These are phyloP conservation scores for Palythoa caribaeorum DNA, from an alignment of 92 coral and sea anemone species.

Conservation along the genomic window DNA sequence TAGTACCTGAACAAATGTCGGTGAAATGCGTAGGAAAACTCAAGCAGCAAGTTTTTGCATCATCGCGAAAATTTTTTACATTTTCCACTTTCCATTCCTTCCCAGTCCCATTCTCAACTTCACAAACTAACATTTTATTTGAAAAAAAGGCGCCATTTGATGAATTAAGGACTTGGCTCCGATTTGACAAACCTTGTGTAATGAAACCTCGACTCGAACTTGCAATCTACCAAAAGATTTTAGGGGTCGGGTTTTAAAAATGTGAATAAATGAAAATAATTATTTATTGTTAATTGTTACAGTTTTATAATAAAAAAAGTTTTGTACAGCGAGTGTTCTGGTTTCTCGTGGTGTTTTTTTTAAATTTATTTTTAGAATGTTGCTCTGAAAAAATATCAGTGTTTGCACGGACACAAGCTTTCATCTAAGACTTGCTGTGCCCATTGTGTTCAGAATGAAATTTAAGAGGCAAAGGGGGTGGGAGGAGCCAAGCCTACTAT, in stretches of 20 bases:
- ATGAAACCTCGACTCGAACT: conserved; percentile 19
- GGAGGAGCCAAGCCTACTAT: no score
- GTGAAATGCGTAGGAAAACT: no score
- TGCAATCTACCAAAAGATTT: conserved; percentile 7
- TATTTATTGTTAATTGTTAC: conserved; percentile 37
- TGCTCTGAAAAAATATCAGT: no score
- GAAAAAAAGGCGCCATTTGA: neutral
- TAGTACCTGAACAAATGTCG: no score
- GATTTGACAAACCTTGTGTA: neutral
- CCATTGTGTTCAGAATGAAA: no score
- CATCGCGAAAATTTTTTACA: no score
- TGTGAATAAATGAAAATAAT: neutral
- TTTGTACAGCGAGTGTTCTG: neutral
- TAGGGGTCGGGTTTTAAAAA: conserved; percentile 31
- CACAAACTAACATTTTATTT: neutral
- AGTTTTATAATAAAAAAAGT: conserved; percentile 10
- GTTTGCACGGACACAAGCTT: no score
- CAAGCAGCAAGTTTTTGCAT: no score
- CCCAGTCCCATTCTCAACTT: neutral
- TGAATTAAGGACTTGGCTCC: no score
- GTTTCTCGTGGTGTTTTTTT: neutral
- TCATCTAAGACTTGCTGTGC: no score
- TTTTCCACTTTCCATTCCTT: no score
- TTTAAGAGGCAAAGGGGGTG: no score
- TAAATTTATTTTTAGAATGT: neutral